Evolutionary conservation across 1,140 invertebrate genomes (phyloP).

Genomic region (Caenorhabditis briggsae): DNA sequence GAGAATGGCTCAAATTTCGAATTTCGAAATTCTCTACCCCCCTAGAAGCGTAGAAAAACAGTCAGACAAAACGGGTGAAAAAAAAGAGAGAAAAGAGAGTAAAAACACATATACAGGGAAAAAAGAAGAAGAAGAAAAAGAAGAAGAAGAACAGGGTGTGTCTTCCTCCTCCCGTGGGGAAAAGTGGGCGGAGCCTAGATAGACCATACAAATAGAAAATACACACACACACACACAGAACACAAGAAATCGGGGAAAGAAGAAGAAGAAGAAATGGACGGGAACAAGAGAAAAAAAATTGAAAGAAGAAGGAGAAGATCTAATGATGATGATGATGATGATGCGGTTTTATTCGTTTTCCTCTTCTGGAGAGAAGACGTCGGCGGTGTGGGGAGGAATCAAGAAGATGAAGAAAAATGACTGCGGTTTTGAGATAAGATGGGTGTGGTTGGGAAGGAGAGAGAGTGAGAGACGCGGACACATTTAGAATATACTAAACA

Average conservation of each 20-base stretch:
- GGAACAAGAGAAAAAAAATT: not conserved
- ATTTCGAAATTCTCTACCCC: too few species aligned
- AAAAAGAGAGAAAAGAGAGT: not conserved
- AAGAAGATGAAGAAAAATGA: not conserved
- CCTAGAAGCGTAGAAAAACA: too few species aligned
- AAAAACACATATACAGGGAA: not conserved
- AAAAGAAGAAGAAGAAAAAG: not conserved
- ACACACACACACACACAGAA: not conserved
- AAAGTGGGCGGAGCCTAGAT: not conserved
- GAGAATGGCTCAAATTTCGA: too few species aligned
- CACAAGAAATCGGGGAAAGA: not conserved
- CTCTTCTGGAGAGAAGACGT: not conserved
- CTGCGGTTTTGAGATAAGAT: conserved; percentile 18
- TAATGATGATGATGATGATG: not conserved
- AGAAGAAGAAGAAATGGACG: not conserved
- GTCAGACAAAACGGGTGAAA: too few species aligned
- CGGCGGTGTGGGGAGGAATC: not conserved
- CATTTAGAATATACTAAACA: too few species aligned
- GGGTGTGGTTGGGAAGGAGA: not conserved
- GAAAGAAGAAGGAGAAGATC: not conserved
- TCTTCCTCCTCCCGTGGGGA: not conserved
- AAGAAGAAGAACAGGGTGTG: conserved; percentile 21
- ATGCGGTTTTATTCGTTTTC: not conserved
- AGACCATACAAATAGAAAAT: conserved; percentile 18
- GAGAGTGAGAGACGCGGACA: too few species aligned